These are phyloP conservation scores for Hypena proboscidalis DNA, from an alignment of 2,888 invertebrate genomes.

Conservation along the genomic window DNA sequence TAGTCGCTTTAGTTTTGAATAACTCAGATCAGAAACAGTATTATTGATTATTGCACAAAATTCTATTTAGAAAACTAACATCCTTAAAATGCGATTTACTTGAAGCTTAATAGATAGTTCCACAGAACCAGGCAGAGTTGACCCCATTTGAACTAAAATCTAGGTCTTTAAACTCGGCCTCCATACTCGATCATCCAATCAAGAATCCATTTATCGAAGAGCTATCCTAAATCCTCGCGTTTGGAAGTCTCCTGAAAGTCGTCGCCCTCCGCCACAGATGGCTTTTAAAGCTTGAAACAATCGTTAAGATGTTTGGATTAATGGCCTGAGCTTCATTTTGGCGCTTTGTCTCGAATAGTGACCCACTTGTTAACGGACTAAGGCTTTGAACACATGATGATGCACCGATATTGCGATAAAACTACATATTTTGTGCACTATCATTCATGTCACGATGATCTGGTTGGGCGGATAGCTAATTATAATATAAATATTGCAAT, in stretches of 20 bases:
- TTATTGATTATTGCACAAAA: no score
- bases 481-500: no score
- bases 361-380: constrained; percentile 42
- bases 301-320: constrained; percentile 67
- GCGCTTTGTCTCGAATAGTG: constrained; percentile 32
- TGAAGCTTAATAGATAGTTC: no score
- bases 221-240: constrained; percentile 53
- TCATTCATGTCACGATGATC: no score
- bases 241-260: constrained; percentile 53
- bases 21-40: no score
- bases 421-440: no score
- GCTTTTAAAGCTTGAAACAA: constrained; percentile 71
- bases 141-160: constrained; percentile 19
- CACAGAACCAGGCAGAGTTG: constrained; percentile 11
- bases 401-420: no score
- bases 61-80: not conserved
- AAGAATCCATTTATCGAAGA: constrained; percentile 55
- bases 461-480: no score
- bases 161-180: constrained; percentile 20
- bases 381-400: no score
- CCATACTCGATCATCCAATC: constrained; percentile 50
- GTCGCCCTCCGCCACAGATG: constrained; percentile 61
- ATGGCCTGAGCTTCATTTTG: constrained; percentile 50
- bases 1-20: no score
- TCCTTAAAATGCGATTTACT: constrained; percentile 4